phyloP scores from a whole-genome alignment of 2,113 vertebrate species.

The Ginglymostoma cirratum region DNA sequence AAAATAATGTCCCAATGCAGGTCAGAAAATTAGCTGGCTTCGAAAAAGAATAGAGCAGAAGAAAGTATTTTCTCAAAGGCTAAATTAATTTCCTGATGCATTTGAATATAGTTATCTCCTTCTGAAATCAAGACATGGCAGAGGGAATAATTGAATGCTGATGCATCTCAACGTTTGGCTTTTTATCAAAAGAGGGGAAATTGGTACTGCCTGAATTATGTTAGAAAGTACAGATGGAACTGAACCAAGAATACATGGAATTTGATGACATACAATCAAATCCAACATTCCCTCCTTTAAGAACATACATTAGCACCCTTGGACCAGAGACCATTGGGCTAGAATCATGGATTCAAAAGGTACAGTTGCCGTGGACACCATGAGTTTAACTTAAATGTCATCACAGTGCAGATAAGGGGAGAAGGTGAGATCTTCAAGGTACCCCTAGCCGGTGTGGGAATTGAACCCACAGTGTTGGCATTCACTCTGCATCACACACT shows the following conservation, averaged over 20 bases:
- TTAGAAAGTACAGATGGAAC: neutral
- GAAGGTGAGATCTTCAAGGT: too few relatives aligned
- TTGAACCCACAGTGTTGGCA: too few relatives aligned
- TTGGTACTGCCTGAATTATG: neutral
- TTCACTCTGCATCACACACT: too few relatives aligned
- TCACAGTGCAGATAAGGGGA: too few relatives aligned
- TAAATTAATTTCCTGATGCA: conserved; percentile 4
- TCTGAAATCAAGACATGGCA: neutral
- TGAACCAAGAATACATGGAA: neutral
- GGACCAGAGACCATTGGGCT: neutral
- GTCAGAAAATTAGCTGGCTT: neutral
- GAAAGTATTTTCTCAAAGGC: neutral
- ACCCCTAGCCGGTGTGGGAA: too few relatives aligned
- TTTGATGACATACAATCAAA: neutral
- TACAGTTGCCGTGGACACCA: neutral
- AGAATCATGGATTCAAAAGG: neutral
- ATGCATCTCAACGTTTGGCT: neutral
- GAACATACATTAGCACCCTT: neutral
- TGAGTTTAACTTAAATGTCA: too few relatives aligned
- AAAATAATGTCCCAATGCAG: neutral
- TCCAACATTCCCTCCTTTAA: neutral
- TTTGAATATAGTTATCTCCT: neutral
- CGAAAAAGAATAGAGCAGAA: neutral
- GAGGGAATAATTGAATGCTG: neutral
- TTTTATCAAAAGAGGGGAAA: neutral